These are phyloP conservation scores for Tetramorium alpestre DNA, from an alignment of 1,140 invertebrate genomes.

Conservation along the genomic window DNA sequence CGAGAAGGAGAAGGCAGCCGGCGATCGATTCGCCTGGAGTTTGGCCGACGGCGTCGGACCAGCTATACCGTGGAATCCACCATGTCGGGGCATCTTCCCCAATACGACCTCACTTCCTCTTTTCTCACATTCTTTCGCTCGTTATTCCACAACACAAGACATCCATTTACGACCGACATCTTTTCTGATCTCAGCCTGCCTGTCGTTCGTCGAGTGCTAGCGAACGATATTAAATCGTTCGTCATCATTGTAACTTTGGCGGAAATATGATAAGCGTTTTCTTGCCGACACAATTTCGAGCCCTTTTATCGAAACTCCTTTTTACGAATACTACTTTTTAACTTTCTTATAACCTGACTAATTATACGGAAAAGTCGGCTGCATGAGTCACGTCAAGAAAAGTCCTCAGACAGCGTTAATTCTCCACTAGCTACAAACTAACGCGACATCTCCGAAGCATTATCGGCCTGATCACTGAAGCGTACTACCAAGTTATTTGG, in stretches of 20 bases:
- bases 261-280: background rate
- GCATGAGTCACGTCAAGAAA: conserved; percentile 5
- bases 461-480: conserved; percentile 57
- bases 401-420: conserved; percentile 16
- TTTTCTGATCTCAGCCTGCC: conserved; percentile 18
- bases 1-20: conserved; percentile 34
- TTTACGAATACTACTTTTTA: background rate
- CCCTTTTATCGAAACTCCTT: background rate
- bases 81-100: conserved; percentile 43
- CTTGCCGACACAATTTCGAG: background rate
- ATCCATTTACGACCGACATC: conserved; percentile 59
- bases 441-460: conserved; percentile 6
- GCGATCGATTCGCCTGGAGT: conserved; percentile 66
- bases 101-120: conserved; percentile 23
- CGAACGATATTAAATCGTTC: conserved; percentile 43
- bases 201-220: background rate
- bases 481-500: conserved; percentile 60
- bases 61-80: conserved; percentile 57
- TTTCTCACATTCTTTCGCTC: conserved; percentile 50
- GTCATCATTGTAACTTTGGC: conserved; percentile 15
- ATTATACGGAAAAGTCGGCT: background rate
- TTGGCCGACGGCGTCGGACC: background rate
- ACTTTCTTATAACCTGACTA: background rate
- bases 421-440: conserved; percentile 9
- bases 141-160: conserved; percentile 61